Percentiles rank a stretch among this genome's conserved stretches.
phyloP scores from a whole-genome alignment of 1,140 invertebrate species.

The Choristoneura fumiferana region DNA sequence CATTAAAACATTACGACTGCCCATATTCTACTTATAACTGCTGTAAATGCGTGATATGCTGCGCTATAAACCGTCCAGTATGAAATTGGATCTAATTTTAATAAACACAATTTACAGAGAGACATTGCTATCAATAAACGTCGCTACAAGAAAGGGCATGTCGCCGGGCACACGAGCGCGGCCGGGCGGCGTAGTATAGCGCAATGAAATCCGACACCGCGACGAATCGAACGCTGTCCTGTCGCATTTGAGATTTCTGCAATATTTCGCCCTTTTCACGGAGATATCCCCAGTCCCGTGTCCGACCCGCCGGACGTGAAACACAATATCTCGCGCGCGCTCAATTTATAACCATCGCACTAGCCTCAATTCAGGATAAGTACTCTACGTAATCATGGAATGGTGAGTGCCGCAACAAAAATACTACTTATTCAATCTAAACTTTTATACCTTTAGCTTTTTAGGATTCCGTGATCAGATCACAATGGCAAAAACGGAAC shows the following conservation, averaged over 20 bases:
- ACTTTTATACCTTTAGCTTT: too few relatives aligned
- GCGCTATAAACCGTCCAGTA: conserved; percentile 26
- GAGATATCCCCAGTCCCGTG: conserved; percentile 63
- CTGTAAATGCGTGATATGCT: conserved; percentile 26
- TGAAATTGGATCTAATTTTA: conserved; percentile 44
- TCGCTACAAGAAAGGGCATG: conserved; percentile 41
- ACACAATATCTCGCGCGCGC: conserved; percentile 72
- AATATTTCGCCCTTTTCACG: conserved; percentile 76
- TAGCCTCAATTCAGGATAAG: conserved; percentile 35
- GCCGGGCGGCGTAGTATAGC: conserved; percentile 54
- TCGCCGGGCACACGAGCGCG: conserved; percentile 44
- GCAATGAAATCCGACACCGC: conserved; percentile 75
- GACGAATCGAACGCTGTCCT: conserved; percentile 74
- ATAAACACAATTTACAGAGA: conserved; percentile 46
- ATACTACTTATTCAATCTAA: conserved; percentile 25
- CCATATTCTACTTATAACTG: conserved; percentile 29
- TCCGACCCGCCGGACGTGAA: conserved; percentile 72
- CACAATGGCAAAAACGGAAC: too few relatives aligned
- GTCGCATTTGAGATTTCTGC: conserved; percentile 73
- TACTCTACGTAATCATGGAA: conserved; percentile 12
- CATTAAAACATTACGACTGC: conserved; percentile 32
- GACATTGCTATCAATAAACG: conserved; percentile 62
- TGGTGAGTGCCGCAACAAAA: conserved; percentile 22
- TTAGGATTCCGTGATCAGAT: too few relatives aligned
- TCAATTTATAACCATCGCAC: conserved; percentile 64